Conservation (phyloP, 2,888 invertebrate genomes). For the Bedellia somnulentella region DNA sequence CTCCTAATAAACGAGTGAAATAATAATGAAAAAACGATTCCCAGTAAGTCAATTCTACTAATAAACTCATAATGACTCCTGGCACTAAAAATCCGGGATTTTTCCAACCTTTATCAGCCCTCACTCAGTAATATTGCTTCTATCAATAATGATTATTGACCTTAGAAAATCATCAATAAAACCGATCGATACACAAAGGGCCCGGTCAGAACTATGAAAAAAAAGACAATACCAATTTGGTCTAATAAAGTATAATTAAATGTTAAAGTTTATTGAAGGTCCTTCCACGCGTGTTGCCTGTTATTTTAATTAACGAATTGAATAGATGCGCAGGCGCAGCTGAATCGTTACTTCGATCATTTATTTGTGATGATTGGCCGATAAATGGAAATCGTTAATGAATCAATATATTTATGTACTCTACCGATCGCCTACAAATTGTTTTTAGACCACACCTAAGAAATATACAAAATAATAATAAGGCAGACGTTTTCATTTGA, state of each 20-base stretch:
- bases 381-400: no score
- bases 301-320: conserved; percentile 48
- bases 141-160: conserved; percentile 53
- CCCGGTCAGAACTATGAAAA: conserved; percentile 27
- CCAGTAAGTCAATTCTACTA: conserved; percentile 5
- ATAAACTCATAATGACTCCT: conserved; percentile 4
- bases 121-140: conserved; percentile 39
- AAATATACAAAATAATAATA: no score
- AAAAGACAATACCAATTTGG: conserved; percentile 52
- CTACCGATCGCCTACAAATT: no score
- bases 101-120: conserved; percentile 2
- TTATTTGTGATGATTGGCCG: no score
- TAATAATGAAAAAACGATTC: no score
- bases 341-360: no score
- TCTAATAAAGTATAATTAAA: conserved; percentile 53
- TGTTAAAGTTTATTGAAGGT: conserved; percentile 45
- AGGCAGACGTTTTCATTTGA: no score
- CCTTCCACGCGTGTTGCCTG: conserved; percentile 34
- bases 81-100: conserved; percentile 5
- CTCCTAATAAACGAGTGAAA: no score
- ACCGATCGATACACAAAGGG: conserved; percentile 39
- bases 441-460: no score
- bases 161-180: conserved; percentile 55
- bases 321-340: conserved; percentile 23
- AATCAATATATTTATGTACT: no score